Conservation (phyloP, 2,113 vertebrate species). For the Brienomyrus longianalis region DNA sequence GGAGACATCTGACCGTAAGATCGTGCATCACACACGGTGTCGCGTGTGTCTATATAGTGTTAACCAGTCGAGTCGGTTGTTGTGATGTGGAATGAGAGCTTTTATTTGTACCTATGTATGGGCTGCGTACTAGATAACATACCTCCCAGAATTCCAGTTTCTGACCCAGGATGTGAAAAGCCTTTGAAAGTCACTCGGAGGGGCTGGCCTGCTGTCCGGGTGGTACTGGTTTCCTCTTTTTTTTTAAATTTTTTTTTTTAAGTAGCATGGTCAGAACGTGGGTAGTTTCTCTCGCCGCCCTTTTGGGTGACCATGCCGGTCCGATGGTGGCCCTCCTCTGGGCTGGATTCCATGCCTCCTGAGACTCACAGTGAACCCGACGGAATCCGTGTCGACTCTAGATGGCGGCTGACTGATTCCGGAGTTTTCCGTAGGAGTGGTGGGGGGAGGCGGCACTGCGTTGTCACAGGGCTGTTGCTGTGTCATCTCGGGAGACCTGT, state of each 20-base stretch:
- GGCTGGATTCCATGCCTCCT: neutral
- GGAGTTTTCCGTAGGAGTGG: neutral
- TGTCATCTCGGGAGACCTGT: neutral
- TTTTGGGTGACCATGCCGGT: neutral
- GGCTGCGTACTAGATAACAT: neutral
- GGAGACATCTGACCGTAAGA: neutral
- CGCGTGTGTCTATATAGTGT: neutral
- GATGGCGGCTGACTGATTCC: neutral
- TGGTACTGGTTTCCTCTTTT: neutral
- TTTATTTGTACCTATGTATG: neutral
- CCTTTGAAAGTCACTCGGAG: neutral
- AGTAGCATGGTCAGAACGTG: neutral
- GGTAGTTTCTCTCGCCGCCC: neutral
- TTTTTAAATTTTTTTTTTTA: too few species aligned
- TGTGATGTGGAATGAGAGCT: neutral
- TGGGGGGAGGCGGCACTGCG: neutral
- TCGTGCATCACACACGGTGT: neutral
- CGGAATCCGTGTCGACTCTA: neutral
- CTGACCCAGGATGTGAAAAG: neutral
- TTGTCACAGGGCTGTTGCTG: neutral
- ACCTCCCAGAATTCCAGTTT: too few species aligned
- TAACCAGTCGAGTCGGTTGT: neutral
- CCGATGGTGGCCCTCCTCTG: neutral
- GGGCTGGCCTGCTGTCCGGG: neutral
- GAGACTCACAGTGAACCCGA: neutral